Evolutionary conservation across 2,113 vertebrate genomes (phyloP).

Genomic region (Brachyhypopomus gauderio): DNA sequence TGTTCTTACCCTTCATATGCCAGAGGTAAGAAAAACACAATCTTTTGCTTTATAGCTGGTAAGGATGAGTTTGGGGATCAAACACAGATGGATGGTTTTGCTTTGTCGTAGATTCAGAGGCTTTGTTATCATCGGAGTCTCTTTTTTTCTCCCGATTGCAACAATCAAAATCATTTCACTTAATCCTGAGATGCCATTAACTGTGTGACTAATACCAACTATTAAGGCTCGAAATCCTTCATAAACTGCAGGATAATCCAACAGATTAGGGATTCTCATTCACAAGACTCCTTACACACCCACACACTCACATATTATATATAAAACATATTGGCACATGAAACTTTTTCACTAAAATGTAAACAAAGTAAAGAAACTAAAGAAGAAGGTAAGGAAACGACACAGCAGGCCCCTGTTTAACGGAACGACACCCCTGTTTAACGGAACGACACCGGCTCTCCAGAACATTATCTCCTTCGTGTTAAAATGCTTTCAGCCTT

Average conservation of each 20-base stretch:
- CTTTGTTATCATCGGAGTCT: too few species aligned
- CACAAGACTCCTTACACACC: background rate
- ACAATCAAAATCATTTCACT: background rate
- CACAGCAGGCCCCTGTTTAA: background rate
- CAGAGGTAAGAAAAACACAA: conserved; percentile 20
- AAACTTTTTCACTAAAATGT: conserved; percentile 17
- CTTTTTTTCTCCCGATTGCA: background rate
- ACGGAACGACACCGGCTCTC: conserved; percentile 14
- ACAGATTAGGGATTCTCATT: background rate
- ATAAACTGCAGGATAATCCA: background rate
- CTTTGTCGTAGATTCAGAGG: background rate
- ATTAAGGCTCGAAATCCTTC: background rate
- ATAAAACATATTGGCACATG: background rate
- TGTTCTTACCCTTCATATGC: conserved; percentile 13
- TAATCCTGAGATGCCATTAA: background rate
- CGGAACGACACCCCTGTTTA: conserved; percentile 28
- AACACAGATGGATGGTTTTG: background rate
- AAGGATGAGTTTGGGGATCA: background rate
- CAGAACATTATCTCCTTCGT: conserved; percentile 50
- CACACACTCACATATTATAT: too few species aligned
- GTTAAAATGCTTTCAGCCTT: conserved; percentile 54
- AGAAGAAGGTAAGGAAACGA: conserved; percentile 23
- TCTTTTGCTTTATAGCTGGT: background rate
- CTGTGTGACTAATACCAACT: background rate
- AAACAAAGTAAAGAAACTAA: conserved; percentile 8